These are phyloP conservation scores for Drosophila monieri DNA, from an alignment of 2,888 invertebrate species.

Conservation along the genomic window DNA sequence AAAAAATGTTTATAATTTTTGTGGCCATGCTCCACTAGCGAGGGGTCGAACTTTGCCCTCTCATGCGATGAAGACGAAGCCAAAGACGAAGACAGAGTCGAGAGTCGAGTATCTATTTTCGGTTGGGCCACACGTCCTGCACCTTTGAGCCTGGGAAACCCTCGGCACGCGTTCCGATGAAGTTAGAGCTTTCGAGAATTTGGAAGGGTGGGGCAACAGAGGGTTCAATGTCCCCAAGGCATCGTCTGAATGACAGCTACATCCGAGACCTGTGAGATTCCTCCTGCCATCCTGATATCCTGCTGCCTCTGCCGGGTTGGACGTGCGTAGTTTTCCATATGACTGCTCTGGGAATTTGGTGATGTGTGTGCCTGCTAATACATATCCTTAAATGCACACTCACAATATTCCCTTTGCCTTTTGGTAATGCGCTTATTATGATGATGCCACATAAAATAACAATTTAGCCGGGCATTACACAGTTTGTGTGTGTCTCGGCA, in stretches of 20 bases:
- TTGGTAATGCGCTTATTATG: conserved; percentile 78
- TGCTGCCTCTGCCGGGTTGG: conserved; percentile 24
- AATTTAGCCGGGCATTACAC: conserved; percentile 78
- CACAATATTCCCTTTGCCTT: conserved; percentile 40
- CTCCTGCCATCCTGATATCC: conserved; percentile 21
- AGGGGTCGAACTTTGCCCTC: conserved; percentile 36
- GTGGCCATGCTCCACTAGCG: conserved; percentile 36
- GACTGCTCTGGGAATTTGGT: conserved; percentile 52
- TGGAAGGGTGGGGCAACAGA: background rate
- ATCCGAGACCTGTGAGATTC: conserved; percentile 24
- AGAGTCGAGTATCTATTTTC: conserved; percentile 40
- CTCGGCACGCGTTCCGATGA: conserved; percentile 57
- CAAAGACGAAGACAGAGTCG: background rate
- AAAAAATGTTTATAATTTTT: conserved; percentile 78
- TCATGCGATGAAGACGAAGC: conserved; percentile 1
- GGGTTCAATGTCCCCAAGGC: conserved; percentile 74
- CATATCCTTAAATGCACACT: conserved; percentile 21
- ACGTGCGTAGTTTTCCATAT: conserved; percentile 77
- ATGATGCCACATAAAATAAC: conserved; percentile 79
- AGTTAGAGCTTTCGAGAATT: conserved; percentile 1
- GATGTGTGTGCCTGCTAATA: conserved; percentile 38
- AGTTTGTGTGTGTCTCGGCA: conserved; percentile 54
- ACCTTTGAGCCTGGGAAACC: conserved; percentile 60
- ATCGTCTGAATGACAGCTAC: conserved; percentile 69
- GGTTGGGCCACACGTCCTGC: conserved; percentile 63